Evolutionary conservation across 2,797 vertebrate species (phyloP).

Genomic region (Rhincodon typus): DNA sequence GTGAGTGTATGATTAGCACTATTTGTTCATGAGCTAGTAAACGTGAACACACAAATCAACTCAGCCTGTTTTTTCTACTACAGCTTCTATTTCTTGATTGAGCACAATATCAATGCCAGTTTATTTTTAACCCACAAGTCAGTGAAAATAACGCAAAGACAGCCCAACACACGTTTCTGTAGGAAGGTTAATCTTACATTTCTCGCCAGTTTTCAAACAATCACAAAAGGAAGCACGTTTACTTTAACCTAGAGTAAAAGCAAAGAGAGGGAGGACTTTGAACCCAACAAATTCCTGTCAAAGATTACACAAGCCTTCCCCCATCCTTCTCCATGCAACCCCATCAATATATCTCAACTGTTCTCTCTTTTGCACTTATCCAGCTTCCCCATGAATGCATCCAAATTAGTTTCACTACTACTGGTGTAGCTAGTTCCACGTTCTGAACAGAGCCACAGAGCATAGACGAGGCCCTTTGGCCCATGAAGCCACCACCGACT

Average conservation of each 20-base stretch:
- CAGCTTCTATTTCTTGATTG: not conserved
- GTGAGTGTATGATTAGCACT: not conserved
- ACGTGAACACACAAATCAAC: not conserved
- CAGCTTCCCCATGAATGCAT: not conserved
- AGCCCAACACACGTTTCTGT: not conserved
- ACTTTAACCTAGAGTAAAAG: not conserved
- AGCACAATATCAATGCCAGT: not conserved
- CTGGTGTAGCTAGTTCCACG: not conserved
- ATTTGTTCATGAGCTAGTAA: not conserved
- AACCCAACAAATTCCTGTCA: not conserved
- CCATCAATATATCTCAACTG: not conserved
- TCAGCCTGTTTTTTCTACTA: not conserved
- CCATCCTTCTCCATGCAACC: too few relatives aligned
- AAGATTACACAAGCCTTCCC: not conserved
- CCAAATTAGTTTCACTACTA: not conserved
- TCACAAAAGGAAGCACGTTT: not conserved
- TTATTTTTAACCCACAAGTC: not conserved
- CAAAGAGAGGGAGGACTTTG: not conserved
- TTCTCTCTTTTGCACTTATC: not conserved
- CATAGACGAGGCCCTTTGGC: too few relatives aligned
- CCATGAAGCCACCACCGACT: too few relatives aligned
- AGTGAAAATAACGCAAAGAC: not conserved
- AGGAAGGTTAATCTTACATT: not conserved
- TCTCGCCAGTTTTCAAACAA: not conserved
- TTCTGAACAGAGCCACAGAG: not conserved